Evolutionary conservation across 1,140 invertebrate genomes (phyloP).

Genomic region (Rhagoletis zephyria): DNA sequence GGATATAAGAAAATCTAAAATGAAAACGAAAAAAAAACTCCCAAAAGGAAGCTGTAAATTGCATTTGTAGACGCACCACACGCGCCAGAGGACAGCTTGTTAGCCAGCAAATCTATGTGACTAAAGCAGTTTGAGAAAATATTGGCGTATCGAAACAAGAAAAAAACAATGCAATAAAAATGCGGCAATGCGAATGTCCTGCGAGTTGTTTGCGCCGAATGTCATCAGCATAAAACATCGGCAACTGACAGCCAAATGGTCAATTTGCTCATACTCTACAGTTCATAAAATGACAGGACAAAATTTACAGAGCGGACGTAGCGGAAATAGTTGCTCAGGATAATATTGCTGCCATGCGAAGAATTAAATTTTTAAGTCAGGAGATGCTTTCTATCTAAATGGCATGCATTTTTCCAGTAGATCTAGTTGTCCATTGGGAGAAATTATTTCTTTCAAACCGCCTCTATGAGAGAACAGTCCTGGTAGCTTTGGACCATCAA

Average conservation of each 20-base stretch:
- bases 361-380: too few species aligned
- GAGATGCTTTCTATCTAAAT: too few species aligned
- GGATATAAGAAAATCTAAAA: conserved; percentile 16
- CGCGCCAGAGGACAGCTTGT: background rate
- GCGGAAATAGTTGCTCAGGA: too few species aligned
- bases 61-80: conserved; percentile 5
- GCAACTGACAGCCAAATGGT: background rate
- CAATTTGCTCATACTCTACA: background rate
- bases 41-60: conserved; percentile 27
- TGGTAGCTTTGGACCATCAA: too few species aligned
- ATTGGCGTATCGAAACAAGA: too few species aligned
- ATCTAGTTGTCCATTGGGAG: too few species aligned
- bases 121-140: too few species aligned
- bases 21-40: background rate
- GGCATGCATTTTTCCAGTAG: too few species aligned
- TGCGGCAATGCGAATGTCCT: conserved; percentile 9
- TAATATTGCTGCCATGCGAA: too few species aligned
- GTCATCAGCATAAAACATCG: conserved; percentile 34
- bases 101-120: background rate
- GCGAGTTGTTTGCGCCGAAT: conserved; percentile 16
- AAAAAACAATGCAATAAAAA: background rate
- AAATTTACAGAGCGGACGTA: too few species aligned
- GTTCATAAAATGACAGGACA: background rate
- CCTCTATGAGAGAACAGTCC: too few species aligned
- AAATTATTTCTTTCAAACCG: too few species aligned